Evolutionary conservation across 2,888 invertebrate species (phyloP), one percentile per base, ranked within the genome.

Genomic region (Podotricha telesiphe): DNA sequence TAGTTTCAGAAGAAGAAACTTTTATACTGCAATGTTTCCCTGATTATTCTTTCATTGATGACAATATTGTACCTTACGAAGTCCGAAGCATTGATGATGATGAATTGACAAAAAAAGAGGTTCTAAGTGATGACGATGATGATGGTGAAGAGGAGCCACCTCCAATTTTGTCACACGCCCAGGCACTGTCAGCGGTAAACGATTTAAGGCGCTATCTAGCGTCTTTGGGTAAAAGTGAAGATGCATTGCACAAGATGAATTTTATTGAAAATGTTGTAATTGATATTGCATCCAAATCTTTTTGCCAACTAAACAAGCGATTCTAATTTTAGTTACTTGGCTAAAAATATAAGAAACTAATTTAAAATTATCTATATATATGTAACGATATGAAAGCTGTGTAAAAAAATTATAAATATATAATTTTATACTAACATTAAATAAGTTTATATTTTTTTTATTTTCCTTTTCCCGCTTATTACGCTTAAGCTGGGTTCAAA

Each of bases 121-220:
- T 22, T 50, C 45, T 58, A 51, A 69, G 71, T 74, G 68, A 70
- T 72, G 63, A 72, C 67, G 74, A 71, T 56, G 67, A 74, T 68
- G 68, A 74, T 64, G 62, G 47, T 13, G 70, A 74, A 61, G 73
- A 76, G 64, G 73, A 72, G 66, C 71, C 74, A 71, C 71, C 72
- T 68, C 72, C 68, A 62, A 40, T 75, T 72, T 70, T 73, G 70
- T 69, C 73, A 71, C 63, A 76, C 70, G 67, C 70, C 68, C 65
- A 68, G 53, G 68, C 72, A 51, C 68, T 72, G 72, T 70, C 65
- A 70, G 67, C 70, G 7, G 47, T 69, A 61, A 65, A 69, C 62
- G 53, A 70, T 68, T 68, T 70, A 63, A 70, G 50, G 68, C 50
- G 72, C 56, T 74, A 71, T 73, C 73, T 75, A 68, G 63, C 69